Percentiles rank a stretch among this genome's conserved stretches.
Evolutionary conservation across 2,113 vertebrate species (phyloP).

Genomic region (Callochromis pleurospilus): DNA sequence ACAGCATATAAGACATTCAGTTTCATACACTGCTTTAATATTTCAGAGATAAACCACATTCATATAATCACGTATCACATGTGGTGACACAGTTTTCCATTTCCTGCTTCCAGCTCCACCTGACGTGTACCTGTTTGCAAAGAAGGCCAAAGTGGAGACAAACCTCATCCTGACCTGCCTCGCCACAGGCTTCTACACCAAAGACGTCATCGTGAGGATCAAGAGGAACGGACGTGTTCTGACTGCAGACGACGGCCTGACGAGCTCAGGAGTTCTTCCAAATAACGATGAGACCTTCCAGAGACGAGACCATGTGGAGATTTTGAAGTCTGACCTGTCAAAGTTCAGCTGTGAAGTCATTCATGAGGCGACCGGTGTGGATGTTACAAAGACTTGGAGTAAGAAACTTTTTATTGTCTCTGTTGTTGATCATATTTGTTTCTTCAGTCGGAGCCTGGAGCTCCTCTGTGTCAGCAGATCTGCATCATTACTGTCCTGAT

Average conservation of each 20-base stretch:
- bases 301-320: no score
- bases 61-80: no score
- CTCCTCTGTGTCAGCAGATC: neutral
- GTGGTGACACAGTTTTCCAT: no score
- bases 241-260: accelerated
- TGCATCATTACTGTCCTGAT: neutral
- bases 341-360: no score
- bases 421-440: neutral
- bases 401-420: neutral
- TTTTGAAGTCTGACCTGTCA: no score
- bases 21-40: no score
- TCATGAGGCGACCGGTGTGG: accelerated
- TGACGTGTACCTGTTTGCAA: accelerated
- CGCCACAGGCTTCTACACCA: no score
- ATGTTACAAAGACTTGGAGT: accelerated
- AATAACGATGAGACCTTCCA: no score
- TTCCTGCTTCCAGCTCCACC: no score
- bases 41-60: no score
- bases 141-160: accelerated
- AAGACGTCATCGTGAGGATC: accelerated
- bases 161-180: no score
- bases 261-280: accelerated
- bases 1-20: no score
- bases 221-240: accelerated
- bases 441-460: neutral